Base-by-base conservation (phyloP, 1,140 invertebrate species). In the Aphis gossypii region DNA sequence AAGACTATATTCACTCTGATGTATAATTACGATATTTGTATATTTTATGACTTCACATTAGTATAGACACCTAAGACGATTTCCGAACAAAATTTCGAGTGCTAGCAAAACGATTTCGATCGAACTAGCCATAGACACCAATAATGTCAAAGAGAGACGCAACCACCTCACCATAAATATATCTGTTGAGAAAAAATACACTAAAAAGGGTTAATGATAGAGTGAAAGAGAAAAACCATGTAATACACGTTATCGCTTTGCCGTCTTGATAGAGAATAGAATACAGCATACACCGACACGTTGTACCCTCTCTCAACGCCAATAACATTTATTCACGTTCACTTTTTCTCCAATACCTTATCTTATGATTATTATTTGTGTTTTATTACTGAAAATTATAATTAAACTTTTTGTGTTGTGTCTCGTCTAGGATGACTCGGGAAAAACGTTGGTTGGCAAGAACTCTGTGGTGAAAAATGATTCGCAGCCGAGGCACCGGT, bases 401-500 rank as follows among this genome's bases (percentile, higher is more conserved):
- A 2, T 76, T 76, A 35, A 76, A 35, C 21, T 83, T 83, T 83
- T 83, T 3, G 38, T 76, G 4, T 76, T 76, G 4, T 68, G 30
- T 84, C 23, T 2, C 1, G 30, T 54, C 0, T 35, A 92, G 91
- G 82, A 92, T n/a, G 25, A 44, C 14, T 82, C 35, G 35, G 60
- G 76, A 38, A 90, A 94, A 76, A 21, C 25, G 0, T 35, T 68
- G 8, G 21, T 6, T 7, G 23, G 11, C 56, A 93, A 90, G 35
- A 84, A 93, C 6, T 23, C 23, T 56, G 35, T 54, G 2, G 54
- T 51, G 68, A 91, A 68, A 38, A 21, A 89, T 23, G 51, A 3
- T 18, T 25, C 56, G 46, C 83, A 82, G n/a, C 60, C 94, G 5
- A 92, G 46, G 20, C 89, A 90, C 41, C 87, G 94, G 20, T 94